These are phyloP conservation scores for Zeus faber DNA, from an alignment of 2,113 vertebrate genomes.

Conservation along the genomic window DNA sequence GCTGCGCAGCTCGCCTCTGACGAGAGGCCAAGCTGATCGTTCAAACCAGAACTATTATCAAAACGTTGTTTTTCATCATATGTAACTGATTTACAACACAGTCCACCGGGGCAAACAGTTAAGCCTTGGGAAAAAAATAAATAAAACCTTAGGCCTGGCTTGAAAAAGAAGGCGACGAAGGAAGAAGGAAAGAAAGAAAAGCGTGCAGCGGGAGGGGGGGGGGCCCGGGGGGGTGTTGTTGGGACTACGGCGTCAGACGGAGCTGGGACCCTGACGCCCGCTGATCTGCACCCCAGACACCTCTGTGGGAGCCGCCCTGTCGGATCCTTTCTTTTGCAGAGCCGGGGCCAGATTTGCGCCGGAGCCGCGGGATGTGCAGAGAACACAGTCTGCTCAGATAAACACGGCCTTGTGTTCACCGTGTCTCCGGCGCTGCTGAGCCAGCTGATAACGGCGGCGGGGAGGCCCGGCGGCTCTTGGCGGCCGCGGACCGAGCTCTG, in stretches of 20 bases:
- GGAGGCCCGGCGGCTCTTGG: constrained; percentile 73
- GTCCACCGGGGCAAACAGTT: too few relatives aligned
- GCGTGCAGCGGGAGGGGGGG: not conserved
- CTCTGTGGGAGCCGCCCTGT: constrained; percentile 66
- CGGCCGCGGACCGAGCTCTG: constrained; percentile 80
- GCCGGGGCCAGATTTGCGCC: constrained; percentile 81
- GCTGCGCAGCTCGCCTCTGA: too few relatives aligned
- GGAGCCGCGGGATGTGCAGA: constrained; percentile 78
- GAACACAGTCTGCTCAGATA: constrained; percentile 84
- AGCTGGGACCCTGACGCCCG: constrained; percentile 50
- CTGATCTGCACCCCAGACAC: constrained; percentile 64
- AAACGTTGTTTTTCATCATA: too few relatives aligned
- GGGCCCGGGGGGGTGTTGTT: constrained; percentile 27
- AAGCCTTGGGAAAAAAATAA: too few relatives aligned
- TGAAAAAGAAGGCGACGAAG: too few relatives aligned
- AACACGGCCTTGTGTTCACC: constrained; percentile 86
- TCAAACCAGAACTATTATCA: too few relatives aligned
- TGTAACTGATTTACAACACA: too few relatives aligned
- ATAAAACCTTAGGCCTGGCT: too few relatives aligned
- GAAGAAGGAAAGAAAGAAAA: constrained; percentile 51
- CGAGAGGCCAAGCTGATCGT: too few relatives aligned
- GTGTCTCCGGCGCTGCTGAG: constrained; percentile 81
- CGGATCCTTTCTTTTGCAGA: constrained; percentile 79
- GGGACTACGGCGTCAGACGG: constrained; percentile 30
- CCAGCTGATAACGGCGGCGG: constrained; percentile 81